These are phyloP conservation scores for Helicolenus hilgendorfi DNA, from an alignment of 2,797 vertebrate genomes.

Conservation along the genomic window DNA sequence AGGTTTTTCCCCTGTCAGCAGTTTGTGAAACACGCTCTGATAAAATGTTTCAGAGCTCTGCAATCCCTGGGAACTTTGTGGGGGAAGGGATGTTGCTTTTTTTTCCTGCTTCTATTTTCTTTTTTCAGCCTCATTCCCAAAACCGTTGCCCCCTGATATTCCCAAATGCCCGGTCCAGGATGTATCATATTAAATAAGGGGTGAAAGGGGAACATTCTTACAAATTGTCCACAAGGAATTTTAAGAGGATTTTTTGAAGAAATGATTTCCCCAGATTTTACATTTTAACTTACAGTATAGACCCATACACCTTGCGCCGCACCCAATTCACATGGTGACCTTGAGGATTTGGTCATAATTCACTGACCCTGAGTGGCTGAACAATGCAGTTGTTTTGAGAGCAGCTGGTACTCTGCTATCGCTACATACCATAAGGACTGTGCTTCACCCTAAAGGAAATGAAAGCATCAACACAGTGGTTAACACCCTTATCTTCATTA, in stretches of 20 bases:
- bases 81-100: constrained; percentile 57
- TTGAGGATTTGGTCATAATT: constrained; percentile 16
- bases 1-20: constrained; percentile 26
- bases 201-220: constrained; percentile 66
- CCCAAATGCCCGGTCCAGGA: constrained; percentile 74
- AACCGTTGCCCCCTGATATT: constrained; percentile 65
- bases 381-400: constrained; percentile 72
- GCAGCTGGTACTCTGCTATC: constrained; percentile 28
- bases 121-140: constrained; percentile 65
- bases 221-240: constrained; percentile 49
- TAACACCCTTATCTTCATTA: constrained; percentile 13
- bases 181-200: constrained; percentile 76
- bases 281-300: not conserved
- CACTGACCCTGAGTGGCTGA: constrained; percentile 61
- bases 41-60: constrained; percentile 10
- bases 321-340: not conserved
- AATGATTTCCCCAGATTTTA: not conserved
- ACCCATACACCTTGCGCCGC: not conserved
- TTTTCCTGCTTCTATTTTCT: constrained; percentile 69
- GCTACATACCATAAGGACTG: constrained; percentile 28
- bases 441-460: constrained; percentile 53
- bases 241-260: not conserved
- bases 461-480: constrained; percentile 6
- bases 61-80: constrained; percentile 69
- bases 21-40: constrained; percentile 22